A percentile compares a stretch with the other conserved stretches of the same genome.
Evolutionary conservation across 2,113 vertebrate species (phyloP).

Genomic region (Cebus imitator): DNA sequence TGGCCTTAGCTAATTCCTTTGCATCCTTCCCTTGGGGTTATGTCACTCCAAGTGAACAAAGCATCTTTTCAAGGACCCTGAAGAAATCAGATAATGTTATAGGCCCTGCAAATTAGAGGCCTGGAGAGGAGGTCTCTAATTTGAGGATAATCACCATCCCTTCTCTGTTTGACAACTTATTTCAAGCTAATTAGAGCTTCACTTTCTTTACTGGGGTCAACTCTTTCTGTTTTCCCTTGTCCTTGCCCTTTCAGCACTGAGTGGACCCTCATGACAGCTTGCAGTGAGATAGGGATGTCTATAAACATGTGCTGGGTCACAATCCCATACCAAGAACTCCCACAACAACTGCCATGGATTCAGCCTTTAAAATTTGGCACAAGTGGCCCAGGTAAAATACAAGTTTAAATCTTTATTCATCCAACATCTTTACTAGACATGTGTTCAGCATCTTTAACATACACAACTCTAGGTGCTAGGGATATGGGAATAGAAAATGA

Average conservation of each 20-base stretch:
- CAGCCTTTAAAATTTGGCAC: background rate
- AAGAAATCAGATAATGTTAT: slow-evolving; percentile 65
- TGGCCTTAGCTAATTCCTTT: slow-evolving; percentile 66
- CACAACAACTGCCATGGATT: fast-evolving
- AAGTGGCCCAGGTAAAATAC: background rate
- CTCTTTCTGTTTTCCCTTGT: slow-evolving; percentile 61
- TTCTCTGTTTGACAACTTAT: slow-evolving; percentile 74
- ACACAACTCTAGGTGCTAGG: fast-evolving
- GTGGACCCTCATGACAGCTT: background rate
- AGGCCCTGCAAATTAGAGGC: slow-evolving; percentile 60
- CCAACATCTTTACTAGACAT: background rate
- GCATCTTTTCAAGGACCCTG: slow-evolving; percentile 69
- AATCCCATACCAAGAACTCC: background rate
- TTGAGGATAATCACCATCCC: slow-evolving; percentile 73
- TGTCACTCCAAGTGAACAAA: slow-evolving; percentile 78
- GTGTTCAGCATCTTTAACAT: background rate
- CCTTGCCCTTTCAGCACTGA: background rate
- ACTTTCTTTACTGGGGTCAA: slow-evolving; percentile 72
- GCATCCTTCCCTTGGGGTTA: slow-evolving; percentile 63
- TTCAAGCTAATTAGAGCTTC: slow-evolving; percentile 75
- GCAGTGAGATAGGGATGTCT: background rate
- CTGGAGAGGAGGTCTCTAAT: slow-evolving; percentile 63
- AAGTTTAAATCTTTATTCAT: background rate
- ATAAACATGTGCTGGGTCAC: background rate
- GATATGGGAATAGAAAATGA: background rate